Evolutionary conservation across 2,888 invertebrate genomes (phyloP).

Genomic region (Bellardia bayeri): DNA sequence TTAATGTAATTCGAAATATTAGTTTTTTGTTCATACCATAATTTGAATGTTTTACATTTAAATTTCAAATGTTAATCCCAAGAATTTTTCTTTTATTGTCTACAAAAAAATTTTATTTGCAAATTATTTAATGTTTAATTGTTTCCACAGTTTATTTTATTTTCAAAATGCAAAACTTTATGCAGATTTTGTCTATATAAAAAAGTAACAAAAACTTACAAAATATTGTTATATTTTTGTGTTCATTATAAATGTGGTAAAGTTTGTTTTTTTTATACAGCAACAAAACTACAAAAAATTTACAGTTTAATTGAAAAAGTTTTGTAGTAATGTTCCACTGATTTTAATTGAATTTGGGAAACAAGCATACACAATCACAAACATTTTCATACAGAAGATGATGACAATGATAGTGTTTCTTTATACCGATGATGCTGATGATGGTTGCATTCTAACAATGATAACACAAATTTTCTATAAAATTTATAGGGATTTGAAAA

Average conservation of each 20-base stretch:
- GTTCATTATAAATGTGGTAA: conserved; percentile 66
- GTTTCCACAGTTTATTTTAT: neutral
- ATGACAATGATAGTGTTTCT: conserved; percentile 26
- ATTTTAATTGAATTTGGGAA: conserved; percentile 73
- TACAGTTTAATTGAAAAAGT: conserved; percentile 74
- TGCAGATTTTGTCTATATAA: conserved; percentile 36
- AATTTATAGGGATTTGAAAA: neutral
- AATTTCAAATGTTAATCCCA: no score
- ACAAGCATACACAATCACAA: conserved; percentile 41
- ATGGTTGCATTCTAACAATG: conserved; percentile 18
- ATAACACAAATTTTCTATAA: conserved; percentile 2
- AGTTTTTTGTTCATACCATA: no score
- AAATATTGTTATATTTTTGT: conserved; percentile 59
- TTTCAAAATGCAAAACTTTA: conserved; percentile 22
- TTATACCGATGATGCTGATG: neutral
- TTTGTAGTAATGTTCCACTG: conserved; percentile 70
- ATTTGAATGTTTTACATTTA: no score
- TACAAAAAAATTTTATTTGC: neutral
- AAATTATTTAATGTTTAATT: conserved; percentile 17
- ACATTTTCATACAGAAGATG: neutral
- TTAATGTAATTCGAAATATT: no score
- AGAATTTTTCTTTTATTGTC: neutral
- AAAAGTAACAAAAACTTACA: conserved; percentile 1
- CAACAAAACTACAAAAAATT: conserved; percentile 46
- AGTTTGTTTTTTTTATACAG: conserved; percentile 41